Evolutionary conservation across 2,888 invertebrate genomes (phyloP).

Genomic region (Ptilodon capucinus): DNA sequence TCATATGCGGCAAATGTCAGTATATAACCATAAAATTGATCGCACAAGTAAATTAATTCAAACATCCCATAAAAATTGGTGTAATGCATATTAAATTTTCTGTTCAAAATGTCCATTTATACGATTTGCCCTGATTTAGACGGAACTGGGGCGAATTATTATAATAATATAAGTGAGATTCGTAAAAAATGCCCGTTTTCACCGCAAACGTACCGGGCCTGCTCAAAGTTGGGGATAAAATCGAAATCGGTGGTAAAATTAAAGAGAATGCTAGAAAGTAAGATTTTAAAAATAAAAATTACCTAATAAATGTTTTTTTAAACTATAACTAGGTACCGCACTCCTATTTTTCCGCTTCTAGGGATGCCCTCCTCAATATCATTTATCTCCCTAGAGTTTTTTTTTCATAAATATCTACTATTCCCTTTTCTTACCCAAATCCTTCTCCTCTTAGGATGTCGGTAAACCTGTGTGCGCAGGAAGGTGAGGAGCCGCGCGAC

Average conservation of each 20-base stretch:
- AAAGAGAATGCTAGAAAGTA: slow-evolving; percentile 76
- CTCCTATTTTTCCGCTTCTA: too few relatives aligned
- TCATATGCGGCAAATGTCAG: slow-evolving; percentile 28
- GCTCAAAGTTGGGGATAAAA: slow-evolving; percentile 70
- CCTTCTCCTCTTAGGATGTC: slow-evolving; percentile 60
- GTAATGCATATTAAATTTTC: slow-evolving; percentile 66
- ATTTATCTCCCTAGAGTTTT: too few relatives aligned
- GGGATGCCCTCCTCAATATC: too few relatives aligned
- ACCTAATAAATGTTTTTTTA: too few relatives aligned
- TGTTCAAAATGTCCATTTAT: slow-evolving; percentile 69
- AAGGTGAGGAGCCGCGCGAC: slow-evolving; percentile 73
- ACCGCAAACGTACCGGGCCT: slow-evolving; percentile 69
- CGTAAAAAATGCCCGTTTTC: slow-evolving; percentile 69
- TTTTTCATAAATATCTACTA: too few relatives aligned
- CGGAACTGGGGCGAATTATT: slow-evolving; percentile 37
- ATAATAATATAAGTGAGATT: slow-evolving; percentile 21
- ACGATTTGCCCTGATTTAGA: slow-evolving; percentile 50
- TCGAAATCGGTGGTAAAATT: slow-evolving; percentile 77
- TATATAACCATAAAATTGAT: slow-evolving; percentile 30
- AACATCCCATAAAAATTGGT: slow-evolving; percentile 39
- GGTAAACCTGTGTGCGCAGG: slow-evolving; percentile 73
- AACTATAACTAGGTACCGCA: too few relatives aligned
- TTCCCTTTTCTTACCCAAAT: too few relatives aligned
- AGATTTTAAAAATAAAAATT: too few relatives aligned
- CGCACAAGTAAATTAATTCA: slow-evolving; percentile 10